Evolutionary conservation across 2,113 vertebrate genomes (phyloP), one percentile per base, ranked within the genome.

Genomic region (Siniperca chuatsi): DNA sequence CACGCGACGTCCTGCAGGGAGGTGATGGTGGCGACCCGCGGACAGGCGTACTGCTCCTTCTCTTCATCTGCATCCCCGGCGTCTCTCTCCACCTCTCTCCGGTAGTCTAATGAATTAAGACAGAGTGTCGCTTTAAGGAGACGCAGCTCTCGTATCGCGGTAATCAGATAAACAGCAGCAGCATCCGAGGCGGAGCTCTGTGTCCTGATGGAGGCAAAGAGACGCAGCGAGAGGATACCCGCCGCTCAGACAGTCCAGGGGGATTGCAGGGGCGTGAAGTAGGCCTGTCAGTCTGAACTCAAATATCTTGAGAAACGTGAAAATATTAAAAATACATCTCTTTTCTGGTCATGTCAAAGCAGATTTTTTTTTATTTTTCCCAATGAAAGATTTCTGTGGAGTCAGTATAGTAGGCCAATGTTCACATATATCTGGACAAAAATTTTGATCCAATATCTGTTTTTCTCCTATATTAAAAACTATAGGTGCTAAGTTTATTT

Each of bases 171-270:
- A 89, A 80, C 86, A 76, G 73, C 44, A 75, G 81, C 74, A 88
- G 71, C 75, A 89, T 74, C 77, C 68, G 78, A 93, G 90, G 89
- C 75, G 89, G 82, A 89, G 87, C 86, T 88, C 20, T 20, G 72
- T 33, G 29, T 48, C 44, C 77, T 54, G 70, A 35, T 66, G 73
- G 75, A 82, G 70, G 33, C 54, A 58, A 21, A 46, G 83, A 35
- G 83, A 55, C 37, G 71, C 72, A 65, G 42, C 48, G 76, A 52
- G 70, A 35, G 82, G 48, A 70, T 20, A 5, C 15, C 33, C 61
- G 35, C 18, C 33, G 62, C 35, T 29, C 62, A 23, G 35, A 7
- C 16, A 6, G 4, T 2, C 21, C 20, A 13, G 8, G 54, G 13
- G 20, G 4, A 33, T 12, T 44, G 54, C 61, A 44, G 54, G 61